Base-by-base conservation (phyloP, 2,888 invertebrate species). In the Caenorhabditis sp. region DNA sequence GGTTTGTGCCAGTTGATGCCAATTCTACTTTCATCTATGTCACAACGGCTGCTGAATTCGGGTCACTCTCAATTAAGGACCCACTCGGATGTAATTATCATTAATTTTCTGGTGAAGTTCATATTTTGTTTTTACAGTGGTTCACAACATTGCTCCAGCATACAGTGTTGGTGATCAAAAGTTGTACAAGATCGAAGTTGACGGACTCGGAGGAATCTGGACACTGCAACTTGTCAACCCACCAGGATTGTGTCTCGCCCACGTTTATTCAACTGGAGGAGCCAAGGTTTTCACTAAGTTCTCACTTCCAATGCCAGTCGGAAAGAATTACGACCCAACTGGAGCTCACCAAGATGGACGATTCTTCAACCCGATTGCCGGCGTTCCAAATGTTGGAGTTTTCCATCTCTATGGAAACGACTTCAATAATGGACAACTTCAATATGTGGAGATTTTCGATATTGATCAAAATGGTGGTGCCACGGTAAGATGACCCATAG, bases 381-480 rank as follows among this genome's bases (percentile, higher is more conserved):
- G 80, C 56, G 58, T 80, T n/a, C 58, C 63, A 28, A 86, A 85
- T 63, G 82, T 87, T 5, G 63, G 82, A 10, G 74, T 75, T 19
- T 85, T 83, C 61, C 86, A 86, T 68, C 12, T 87, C 1, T 64
- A 59, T 54, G 84, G 82, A 75, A 49, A 35, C 19, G 56, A 66
- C 22, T 77, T 64, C 41, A 74, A 75, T 41, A 59, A 49, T 12
- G 85, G 82, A 22, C 63, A 73, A 61, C 76, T 88, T 14, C 84
- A 86, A 69, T 87, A 87, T 41, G 84, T 82, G 24, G 88, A 87
- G 41, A 85, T 88, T 31, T 87, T 82, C 41, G 87, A 87, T 69
- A 73, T 75, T 28, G 83, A 74, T 38, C 8, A 28, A 8, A 51
- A 51, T n/a, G 82, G 66, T 4, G 82, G 63, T 44, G 75, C 31